These are phyloP conservation scores for Myotis vivesi DNA, from an alignment of 2,797 vertebrate genomes.

Conservation along the genomic window DNA sequence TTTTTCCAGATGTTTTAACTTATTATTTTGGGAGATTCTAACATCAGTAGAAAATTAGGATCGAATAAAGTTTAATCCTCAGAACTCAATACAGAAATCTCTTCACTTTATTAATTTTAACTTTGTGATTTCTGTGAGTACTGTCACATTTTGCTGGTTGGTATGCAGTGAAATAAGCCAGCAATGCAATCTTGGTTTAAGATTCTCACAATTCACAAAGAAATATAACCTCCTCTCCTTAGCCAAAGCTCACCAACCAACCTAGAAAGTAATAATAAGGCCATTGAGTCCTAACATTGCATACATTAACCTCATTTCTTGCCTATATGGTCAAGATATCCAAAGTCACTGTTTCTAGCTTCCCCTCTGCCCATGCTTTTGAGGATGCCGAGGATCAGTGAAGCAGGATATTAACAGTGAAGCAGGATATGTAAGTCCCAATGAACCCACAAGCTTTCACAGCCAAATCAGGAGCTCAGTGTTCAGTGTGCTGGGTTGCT, in stretches of 20 bases:
- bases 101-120: background rate
- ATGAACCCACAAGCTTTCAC: background rate
- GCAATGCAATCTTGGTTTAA: background rate
- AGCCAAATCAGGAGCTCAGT: background rate
- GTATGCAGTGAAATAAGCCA: background rate
- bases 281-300: background rate
- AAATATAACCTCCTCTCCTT: background rate
- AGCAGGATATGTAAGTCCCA: background rate
- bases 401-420: background rate
- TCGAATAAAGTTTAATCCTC: background rate
- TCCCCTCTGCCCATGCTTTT: background rate
- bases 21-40: background rate
- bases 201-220: background rate
- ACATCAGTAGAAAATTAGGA: background rate
- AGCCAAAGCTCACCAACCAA: background rate
- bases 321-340: background rate
- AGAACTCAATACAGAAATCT: background rate
- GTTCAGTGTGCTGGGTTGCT: background rate
- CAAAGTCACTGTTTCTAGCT: background rate
- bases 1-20: background rate
- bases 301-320: background rate
- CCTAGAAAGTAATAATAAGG: background rate
- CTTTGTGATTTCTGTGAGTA: background rate
- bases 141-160: background rate
- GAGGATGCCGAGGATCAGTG: background rate